phyloP scores from a whole-genome alignment of 2,888 invertebrate species.

The Cylindroiulus punctatus region DNA sequence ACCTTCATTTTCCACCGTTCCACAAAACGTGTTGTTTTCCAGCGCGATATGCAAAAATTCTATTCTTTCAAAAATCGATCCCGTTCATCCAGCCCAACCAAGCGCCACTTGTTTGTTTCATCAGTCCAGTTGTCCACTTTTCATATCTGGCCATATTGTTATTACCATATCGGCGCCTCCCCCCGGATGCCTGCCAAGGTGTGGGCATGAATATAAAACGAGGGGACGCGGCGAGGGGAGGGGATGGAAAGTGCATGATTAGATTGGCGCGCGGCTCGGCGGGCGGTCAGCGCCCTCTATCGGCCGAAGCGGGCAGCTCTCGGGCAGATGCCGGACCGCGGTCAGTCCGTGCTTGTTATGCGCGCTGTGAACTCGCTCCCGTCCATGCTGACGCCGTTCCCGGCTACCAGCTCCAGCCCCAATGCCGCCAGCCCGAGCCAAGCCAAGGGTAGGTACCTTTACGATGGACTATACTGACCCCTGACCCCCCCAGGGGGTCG shows the following conservation, averaged over 20 bases:
- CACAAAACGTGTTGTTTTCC: not conserved
- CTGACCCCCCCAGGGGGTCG: not conserved
- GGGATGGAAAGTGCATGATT: conserved; percentile 15
- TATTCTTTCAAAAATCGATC: conserved; percentile 21
- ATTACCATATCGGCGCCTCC: conserved; percentile 24
- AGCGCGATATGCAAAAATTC: not conserved
- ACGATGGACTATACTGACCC: not conserved
- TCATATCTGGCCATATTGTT: conserved; percentile 3
- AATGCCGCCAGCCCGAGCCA: conserved; percentile 46
- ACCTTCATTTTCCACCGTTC: not conserved
- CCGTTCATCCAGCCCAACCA: not conserved
- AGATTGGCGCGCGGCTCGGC: conserved; percentile 13
- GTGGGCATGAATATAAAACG: conserved; percentile 33
- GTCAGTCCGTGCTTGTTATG: conserved; percentile 51
- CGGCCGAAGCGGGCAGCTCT: conserved; percentile 8
- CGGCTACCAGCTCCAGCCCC: conserved; percentile 46
- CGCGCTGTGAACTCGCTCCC: conserved; percentile 48
- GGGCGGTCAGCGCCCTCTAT: conserved; percentile 50
- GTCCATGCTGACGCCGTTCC: conserved; percentile 35
- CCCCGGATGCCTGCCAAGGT: not conserved
- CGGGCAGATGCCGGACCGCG: conserved; percentile 48
- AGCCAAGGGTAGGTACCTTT: conserved; percentile 43
- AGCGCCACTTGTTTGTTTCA: not conserved
- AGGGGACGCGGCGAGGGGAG: not conserved
- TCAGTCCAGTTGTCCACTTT: conserved; percentile 13